Evolutionary conservation across 2,888 invertebrate species (phyloP).

Genomic region (Plemyria rubiginata): DNA sequence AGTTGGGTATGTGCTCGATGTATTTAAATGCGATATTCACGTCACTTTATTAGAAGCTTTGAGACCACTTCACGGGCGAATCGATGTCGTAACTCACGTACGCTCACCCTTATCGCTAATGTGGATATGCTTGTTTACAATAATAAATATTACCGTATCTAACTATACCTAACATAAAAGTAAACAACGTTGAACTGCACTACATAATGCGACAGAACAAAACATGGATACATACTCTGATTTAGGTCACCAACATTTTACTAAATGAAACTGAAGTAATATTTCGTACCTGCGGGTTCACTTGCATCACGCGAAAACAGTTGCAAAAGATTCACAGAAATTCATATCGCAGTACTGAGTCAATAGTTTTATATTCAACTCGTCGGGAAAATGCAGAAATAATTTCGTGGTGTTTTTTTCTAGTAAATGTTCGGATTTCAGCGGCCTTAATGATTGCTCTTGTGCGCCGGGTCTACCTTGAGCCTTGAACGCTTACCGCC

Average conservation of each 20-base stretch:
- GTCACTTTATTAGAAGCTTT: constrained; percentile 19
- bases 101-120: constrained; percentile 16
- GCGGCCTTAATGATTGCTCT: constrained; percentile 72
- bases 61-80: constrained; percentile 26
- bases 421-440: constrained; percentile 58
- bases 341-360: constrained; percentile 24
- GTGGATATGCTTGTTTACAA: constrained; percentile 27
- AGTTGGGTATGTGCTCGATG: no score
- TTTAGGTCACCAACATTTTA: constrained; percentile 16
- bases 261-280: constrained; percentile 14
- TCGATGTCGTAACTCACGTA: constrained; percentile 28
- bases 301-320: constrained; percentile 16
- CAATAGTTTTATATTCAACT: constrained; percentile 41
- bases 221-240: not conserved
- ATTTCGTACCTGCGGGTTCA: constrained; percentile 9
- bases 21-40: constrained; percentile 13
- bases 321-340: constrained; percentile 32
- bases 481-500: constrained; percentile 55
- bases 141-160: constrained; percentile 21
- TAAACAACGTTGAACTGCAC: constrained; percentile 6
- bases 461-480: constrained; percentile 53
- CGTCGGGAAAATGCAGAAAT: constrained; percentile 41
- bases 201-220: constrained; percentile 1
- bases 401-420: constrained; percentile 58
- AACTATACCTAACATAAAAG: not conserved